These are phyloP conservation scores for Helarctos malayanus DNA, from an alignment of 2,797 vertebrate genomes.

Conservation along the genomic window DNA sequence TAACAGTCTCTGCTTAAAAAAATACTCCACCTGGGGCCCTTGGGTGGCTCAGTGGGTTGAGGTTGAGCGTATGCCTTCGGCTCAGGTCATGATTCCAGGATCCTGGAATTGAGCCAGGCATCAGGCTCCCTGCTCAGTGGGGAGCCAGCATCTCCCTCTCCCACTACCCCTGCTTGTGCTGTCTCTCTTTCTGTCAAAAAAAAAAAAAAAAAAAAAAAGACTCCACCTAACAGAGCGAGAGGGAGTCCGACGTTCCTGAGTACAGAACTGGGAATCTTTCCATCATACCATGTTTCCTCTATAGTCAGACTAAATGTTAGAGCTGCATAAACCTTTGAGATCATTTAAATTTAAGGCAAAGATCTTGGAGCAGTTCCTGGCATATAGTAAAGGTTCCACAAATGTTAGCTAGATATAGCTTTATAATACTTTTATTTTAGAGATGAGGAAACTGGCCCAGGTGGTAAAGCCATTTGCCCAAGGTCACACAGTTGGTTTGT, in stretches of 20 bases:
- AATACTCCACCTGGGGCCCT: not conserved
- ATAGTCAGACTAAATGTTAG: slow-evolving; percentile 32
- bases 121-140: not conserved
- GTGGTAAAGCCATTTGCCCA: slow-evolving; percentile 26
- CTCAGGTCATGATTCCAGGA: not conserved
- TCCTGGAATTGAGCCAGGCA: not conserved
- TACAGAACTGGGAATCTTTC: slow-evolving; percentile 16
- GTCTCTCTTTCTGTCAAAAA: not conserved
- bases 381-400: not conserved
- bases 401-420: slow-evolving; percentile 54
- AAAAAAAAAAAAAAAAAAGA: not conserved
- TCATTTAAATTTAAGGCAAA: slow-evolving; percentile 55
- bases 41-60: not conserved
- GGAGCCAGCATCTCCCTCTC: not conserved
- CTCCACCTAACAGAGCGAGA: not conserved
- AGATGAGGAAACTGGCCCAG: slow-evolving; percentile 24
- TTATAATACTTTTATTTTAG: slow-evolving; percentile 61
- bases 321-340: slow-evolving; percentile 1
- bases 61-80: not conserved
- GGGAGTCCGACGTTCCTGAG: not conserved
- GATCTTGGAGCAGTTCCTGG: slow-evolving; percentile 18
- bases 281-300: not conserved
- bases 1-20: not conserved
- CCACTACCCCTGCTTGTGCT: not conserved
- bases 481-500: slow-evolving; percentile 38